Evolutionary conservation across 2,888 invertebrate genomes (phyloP), one percentile per base, ranked within the genome.

Genomic region (Eupithecia vulgata): DNA sequence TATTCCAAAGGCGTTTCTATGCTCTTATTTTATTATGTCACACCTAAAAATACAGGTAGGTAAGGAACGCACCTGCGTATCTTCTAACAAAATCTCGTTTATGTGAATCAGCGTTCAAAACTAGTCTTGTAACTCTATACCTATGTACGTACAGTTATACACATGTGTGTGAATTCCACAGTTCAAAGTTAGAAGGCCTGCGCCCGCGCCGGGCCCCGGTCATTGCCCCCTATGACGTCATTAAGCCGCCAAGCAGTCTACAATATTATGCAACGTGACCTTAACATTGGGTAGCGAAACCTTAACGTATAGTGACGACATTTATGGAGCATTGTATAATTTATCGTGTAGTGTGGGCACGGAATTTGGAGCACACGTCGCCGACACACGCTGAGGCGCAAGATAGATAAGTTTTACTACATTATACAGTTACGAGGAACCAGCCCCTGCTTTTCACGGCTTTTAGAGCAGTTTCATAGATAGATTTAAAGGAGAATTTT

Each of bases 201-300:
- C 88, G 92, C 90, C 92, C 87, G 88, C 89, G 88, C 89, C 40
- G 84, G 57, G 90, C 94, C 93, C 94, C 93, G 92, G 90, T 88
- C 90, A 79, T 82, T 87, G 91, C 89, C 84, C 88, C 83, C 85
- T 15, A 40, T 72, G 67, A 68, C 68, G 66, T 52, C 65, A 72
- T 52, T 65, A 65, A 68, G 75, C 90, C 93, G 94, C 94, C 94
- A 93, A 88, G 94, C 94, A 91, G 94, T 94, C 94, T 94, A 91
- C 92, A 83, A 83, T 75, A 78, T 92, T 92, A 92, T 90, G 88
- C 91, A 92, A 93, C 83, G 80, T 85, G 92, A 91, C 94, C 94
- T 94, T 93, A 93, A 91, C 92, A 90, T 91, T 92, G 88, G 88
- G 84, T 21, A 52, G 21, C 12, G 57, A 57, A 57, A 57, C 57